Base-by-base conservation (phyloP, 2,113 vertebrate genomes). In the Jacana jacana region DNA sequence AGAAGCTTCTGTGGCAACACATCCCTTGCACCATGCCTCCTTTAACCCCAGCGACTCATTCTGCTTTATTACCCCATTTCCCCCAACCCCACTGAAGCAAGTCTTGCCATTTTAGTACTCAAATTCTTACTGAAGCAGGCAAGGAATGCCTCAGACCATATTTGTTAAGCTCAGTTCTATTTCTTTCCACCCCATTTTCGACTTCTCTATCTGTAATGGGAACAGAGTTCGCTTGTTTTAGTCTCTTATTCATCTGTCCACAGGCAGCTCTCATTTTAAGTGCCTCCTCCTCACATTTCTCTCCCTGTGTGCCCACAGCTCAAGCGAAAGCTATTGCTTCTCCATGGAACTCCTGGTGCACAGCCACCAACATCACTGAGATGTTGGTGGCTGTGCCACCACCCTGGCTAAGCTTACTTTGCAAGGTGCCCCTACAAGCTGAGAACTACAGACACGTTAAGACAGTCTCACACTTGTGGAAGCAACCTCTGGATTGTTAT, bases 11-110 rank as follows among this genome's bases (percentile, higher is more conserved):
- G 30, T 71, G 15, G 33, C 11, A 8, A 49, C 2, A 3, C 2
- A 51, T 17, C 30, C 24, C 51, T 57, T 81, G 14, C 18, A 85
- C 16, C 7, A 55, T 2, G 5, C 33, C 35, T 73, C 54, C 10
- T 3, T 60, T n/a, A 72, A 79, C 3, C 22, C 24, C 49, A 37
- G 48, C 17, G 80, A 63, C 30, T 0, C 0, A 35, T 28, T 79
- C 54, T 51, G 30, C 40, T 77, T 70, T 30, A 82, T 51, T 72
- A 42, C 7, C 84, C 84, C 11, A 54, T 70, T 85, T 85, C 17
- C 46, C 46, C 20, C 3, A n/a, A n/a, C 7, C 35, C 51, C 46
- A 37, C 10, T 20, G 77, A 61, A 85, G 28, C 15, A 81, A 42
- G 4, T 23, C 20, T 44, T 44, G 25, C 27, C 27, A 61, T 48